Evolutionary conservation across 1,140 invertebrate genomes (phyloP).

Genomic region (Drosophila serrata): DNA sequence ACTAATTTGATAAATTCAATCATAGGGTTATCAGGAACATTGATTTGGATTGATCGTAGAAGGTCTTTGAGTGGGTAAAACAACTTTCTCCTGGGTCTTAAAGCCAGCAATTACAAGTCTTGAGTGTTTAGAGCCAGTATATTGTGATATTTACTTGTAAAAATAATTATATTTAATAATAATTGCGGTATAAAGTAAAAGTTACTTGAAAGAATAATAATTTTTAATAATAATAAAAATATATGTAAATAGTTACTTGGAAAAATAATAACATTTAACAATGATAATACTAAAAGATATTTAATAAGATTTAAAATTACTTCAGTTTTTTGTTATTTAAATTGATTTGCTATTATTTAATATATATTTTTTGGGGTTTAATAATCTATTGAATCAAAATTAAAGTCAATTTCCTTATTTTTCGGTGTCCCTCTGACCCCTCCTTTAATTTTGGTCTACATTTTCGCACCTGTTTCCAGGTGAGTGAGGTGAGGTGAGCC

Average conservation of each 20-base stretch:
- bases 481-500: conserved; percentile 10
- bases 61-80: conserved; percentile 7
- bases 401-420: neutral
- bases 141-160: neutral
- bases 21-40: conserved; percentile 8
- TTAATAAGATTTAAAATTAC: too few species aligned
- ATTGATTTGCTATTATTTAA: neutral
- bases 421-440: neutral
- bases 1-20: conserved; percentile 39
- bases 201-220: neutral
- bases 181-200: neutral
- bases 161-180: neutral
- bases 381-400: neutral
- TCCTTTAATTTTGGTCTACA: neutral
- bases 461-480: conserved; percentile 18
- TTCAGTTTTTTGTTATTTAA: neutral
- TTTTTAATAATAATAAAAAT: neutral
- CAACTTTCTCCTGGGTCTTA: conserved; percentile 17
- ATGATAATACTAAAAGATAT: neutral
- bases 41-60: conserved; percentile 8
- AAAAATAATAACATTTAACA: neutral
- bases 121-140: neutral
- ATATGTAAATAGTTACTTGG: neutral
- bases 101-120: neutral
- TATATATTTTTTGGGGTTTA: neutral